A percentile compares a stretch with the other conserved stretches of the same genome.
These are phyloP conservation scores for Euphydryas editha DNA, from an alignment of 2,888 invertebrate genomes.

Conservation along the genomic window DNA sequence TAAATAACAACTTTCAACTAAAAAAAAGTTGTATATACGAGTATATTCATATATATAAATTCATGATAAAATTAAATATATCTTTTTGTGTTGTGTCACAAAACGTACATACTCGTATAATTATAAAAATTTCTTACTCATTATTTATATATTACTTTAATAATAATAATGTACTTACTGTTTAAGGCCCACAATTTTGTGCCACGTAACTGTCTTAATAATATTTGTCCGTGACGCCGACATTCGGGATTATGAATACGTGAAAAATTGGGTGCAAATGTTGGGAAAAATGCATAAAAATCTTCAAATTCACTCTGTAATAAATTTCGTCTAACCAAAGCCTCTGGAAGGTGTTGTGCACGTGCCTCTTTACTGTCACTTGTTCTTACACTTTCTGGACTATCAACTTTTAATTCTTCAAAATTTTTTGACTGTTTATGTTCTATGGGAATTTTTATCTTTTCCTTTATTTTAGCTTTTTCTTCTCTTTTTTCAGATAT, in stretches of 20 bases:
- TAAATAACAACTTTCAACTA: too few species aligned
- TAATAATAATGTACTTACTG: constrained; percentile 78
- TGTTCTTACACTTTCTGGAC: constrained; percentile 42
- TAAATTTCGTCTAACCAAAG: constrained; percentile 70
- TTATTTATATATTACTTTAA: too few species aligned
- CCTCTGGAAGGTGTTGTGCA: constrained; percentile 67
- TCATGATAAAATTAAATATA: too few species aligned
- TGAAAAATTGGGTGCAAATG: constrained; percentile 87
- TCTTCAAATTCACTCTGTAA: constrained; percentile 84
- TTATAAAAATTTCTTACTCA: too few species aligned
- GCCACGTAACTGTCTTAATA: constrained; percentile 86
- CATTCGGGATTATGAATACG: constrained; percentile 86
- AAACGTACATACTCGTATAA: too few species aligned
- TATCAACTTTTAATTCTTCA: constrained; percentile 22
- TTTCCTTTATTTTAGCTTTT: constrained; percentile 23
- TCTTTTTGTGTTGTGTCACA: too few species aligned
- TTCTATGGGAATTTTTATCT: constrained; percentile 16
- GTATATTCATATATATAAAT: too few species aligned
- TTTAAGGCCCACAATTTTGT: constrained; percentile 88
- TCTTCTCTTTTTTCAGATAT: constrained; percentile 10
- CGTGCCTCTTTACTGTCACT: constrained; percentile 55
- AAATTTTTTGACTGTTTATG: constrained; percentile 12
- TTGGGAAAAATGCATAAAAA: constrained; percentile 86
- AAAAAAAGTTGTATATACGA: too few species aligned
- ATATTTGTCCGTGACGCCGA: constrained; percentile 87